Conservation (phyloP, 2,113 vertebrate genomes). For the Danionella cerebrum region DNA sequence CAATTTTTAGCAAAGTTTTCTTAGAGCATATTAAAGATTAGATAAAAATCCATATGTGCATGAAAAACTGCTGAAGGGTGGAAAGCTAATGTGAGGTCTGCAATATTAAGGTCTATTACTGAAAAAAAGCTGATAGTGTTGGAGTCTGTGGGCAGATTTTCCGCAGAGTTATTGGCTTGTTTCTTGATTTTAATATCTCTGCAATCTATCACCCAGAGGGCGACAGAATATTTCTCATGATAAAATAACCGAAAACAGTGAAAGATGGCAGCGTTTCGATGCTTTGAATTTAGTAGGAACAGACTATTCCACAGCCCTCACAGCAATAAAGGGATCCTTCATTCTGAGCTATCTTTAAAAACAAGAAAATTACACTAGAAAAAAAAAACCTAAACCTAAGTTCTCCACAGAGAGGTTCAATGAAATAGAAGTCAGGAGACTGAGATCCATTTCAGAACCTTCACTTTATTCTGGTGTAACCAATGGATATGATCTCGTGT, state of each 20-base stretch:
- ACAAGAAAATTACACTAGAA: too few relatives aligned
- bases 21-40: background rate
- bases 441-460: too few relatives aligned
- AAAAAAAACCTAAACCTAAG: too few relatives aligned
- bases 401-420: too few relatives aligned
- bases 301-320: too few relatives aligned
- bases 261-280: background rate
- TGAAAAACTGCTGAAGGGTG: background rate
- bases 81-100: background rate
- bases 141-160: constrained; percentile 2
- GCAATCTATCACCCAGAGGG: constrained; percentile 1
- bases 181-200: constrained; percentile 30
- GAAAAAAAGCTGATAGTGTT: background rate
- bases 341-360: too few relatives aligned
- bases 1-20: too few relatives aligned
- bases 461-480: too few relatives aligned
- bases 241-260: constrained; percentile 22
- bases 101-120: constrained; percentile 28
- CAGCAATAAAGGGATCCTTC: too few relatives aligned
- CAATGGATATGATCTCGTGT: too few relatives aligned
- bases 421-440: too few relatives aligned
- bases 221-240: constrained; percentile 18
- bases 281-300: too few relatives aligned
- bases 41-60: background rate
- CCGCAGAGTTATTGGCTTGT: constrained; percentile 24